These are phyloP conservation scores for Mimas tiliae DNA, from an alignment of 2,888 invertebrate species.

Conservation along the genomic window DNA sequence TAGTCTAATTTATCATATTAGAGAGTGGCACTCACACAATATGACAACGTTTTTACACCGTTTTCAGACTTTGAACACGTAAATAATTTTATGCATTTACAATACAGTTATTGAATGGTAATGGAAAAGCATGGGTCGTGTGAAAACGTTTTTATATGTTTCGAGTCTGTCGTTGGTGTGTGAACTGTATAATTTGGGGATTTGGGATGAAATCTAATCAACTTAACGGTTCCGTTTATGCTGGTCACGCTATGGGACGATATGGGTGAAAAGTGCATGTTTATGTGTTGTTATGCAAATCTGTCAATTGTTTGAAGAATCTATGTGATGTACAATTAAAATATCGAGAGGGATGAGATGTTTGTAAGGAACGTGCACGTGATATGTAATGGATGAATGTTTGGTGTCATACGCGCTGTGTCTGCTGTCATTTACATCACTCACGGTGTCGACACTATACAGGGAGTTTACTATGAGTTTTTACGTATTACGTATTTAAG, in stretches of 20 bases:
- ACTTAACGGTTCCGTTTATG: not conserved
- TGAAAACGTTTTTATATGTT: conserved; percentile 1
- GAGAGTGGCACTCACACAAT: not conserved
- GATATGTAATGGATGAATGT: conserved; percentile 26
- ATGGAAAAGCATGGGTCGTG: not conserved
- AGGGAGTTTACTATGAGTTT: not conserved
- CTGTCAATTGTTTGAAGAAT: conserved; percentile 12
- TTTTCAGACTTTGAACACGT: not conserved
- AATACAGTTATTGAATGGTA: too few relatives aligned
- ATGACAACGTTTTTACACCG: not conserved
- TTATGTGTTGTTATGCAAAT: conserved; percentile 20
- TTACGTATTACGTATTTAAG: not conserved
- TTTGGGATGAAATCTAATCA: conserved; percentile 4
- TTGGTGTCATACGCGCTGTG: conserved; percentile 27
- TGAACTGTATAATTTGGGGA: conserved; percentile 14
- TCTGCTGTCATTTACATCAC: conserved; percentile 5
- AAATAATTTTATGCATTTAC: too few relatives aligned
- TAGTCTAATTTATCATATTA: too few relatives aligned
- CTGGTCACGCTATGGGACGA: not conserved
- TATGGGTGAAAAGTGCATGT: conserved; percentile 16
- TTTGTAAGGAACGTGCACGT: conserved; percentile 20
- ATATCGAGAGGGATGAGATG: conserved; percentile 1
- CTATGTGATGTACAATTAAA: conserved; percentile 7
- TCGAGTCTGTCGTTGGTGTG: not conserved
- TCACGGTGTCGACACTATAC: not conserved